phyloP scores from a whole-genome alignment of 1,140 invertebrate genomes.

The Cepaea nemoralis region DNA sequence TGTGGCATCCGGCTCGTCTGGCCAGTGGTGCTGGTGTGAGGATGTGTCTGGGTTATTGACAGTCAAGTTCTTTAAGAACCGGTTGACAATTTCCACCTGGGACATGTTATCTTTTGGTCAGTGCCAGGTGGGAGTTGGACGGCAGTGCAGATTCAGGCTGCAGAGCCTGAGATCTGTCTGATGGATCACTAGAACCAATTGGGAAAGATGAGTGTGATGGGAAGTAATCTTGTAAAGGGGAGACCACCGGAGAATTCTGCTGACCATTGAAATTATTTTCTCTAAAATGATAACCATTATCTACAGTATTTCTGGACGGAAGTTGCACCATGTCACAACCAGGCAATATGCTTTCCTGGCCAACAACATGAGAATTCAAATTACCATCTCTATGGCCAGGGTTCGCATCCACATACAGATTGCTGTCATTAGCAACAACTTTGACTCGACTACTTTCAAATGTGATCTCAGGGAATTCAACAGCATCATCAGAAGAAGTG shows the following conservation, averaged over 20 bases:
- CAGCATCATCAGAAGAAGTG: conserved; percentile 1
- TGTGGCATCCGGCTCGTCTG: background rate
- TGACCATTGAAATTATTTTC: background rate
- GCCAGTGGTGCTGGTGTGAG: background rate
- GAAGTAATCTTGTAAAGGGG: conserved; percentile 26
- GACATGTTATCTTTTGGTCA: conserved; percentile 36
- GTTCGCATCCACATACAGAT: background rate
- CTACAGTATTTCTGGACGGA: background rate
- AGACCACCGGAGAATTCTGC: background rate
- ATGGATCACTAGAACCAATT: background rate
- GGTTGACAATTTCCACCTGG: conserved; percentile 29
- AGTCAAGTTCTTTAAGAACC: conserved; percentile 30
- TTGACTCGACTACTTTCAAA: background rate
- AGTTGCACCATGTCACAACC: background rate
- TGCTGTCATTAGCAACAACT: background rate
- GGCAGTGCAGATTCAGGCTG: background rate
- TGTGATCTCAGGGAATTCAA: background rate
- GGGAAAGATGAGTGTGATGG: conserved; percentile 20
- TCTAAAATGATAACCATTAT: background rate
- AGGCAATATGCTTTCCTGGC: background rate
- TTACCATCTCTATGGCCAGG: background rate
- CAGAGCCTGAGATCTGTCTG: background rate
- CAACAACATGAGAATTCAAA: background rate
- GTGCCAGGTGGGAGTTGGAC: background rate
- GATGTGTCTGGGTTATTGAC: conserved; percentile 6